Conservation (phyloP, 2,113 vertebrate genomes). For the Thermophis baileyi region DNA sequence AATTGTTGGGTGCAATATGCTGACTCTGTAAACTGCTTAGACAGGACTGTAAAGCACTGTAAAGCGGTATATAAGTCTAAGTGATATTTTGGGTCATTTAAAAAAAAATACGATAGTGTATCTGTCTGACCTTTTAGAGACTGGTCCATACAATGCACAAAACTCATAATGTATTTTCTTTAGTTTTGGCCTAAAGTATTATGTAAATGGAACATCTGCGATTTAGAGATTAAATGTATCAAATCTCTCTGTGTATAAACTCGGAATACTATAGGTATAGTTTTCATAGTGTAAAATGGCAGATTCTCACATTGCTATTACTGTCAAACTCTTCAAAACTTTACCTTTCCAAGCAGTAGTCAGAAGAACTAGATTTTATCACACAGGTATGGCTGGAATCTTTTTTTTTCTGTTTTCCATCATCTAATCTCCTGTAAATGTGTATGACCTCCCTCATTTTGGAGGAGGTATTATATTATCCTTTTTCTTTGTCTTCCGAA, state of each 20-base stretch:
- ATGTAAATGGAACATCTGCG: background rate
- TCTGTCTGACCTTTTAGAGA: background rate
- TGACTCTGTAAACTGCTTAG: too few relatives aligned
- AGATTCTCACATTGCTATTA: background rate
- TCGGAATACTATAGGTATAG: background rate
- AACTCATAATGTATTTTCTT: background rate
- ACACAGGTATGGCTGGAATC: background rate
- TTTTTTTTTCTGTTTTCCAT: background rate
- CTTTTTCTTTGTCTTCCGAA: slow-evolving; percentile 19
- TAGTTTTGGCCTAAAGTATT: background rate
- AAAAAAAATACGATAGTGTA: background rate
- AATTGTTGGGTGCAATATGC: too few relatives aligned
- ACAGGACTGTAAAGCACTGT: too few relatives aligned
- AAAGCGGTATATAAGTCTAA: too few relatives aligned
- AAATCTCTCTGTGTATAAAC: background rate
- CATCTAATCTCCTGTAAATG: background rate
- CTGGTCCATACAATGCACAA: background rate
- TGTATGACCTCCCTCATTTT: background rate
- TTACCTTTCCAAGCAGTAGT: background rate
- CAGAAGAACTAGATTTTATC: background rate
- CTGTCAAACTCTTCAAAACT: background rate
- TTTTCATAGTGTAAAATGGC: background rate
- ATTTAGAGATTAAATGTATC: background rate
- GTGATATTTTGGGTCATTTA: background rate
- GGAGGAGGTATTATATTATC: background rate